phyloP scores from a whole-genome alignment of 2,797 vertebrate genomes.

The Cottoperca gobio region DNA sequence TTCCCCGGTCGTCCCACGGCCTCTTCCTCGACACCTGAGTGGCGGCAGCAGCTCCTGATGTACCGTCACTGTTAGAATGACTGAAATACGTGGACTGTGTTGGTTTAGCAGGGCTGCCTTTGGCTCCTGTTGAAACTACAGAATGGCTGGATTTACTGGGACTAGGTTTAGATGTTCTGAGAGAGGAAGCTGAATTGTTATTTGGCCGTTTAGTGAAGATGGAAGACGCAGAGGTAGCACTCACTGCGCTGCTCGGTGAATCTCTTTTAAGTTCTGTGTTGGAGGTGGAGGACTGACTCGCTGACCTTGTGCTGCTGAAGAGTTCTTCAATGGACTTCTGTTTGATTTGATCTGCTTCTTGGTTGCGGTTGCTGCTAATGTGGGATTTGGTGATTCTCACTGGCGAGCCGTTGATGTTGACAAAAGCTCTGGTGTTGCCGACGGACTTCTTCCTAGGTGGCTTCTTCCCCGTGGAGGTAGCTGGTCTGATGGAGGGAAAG shows the following conservation, averaged over 20 bases:
- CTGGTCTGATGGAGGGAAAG: conserved; percentile 27
- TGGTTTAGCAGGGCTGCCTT: conserved; percentile 21
- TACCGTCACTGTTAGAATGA: neutral
- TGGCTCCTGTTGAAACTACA: conserved; percentile 12
- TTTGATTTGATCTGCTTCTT: conserved; percentile 32
- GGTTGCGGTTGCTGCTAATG: neutral
- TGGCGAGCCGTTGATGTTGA: conserved; percentile 86
- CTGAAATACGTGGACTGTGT: conserved; percentile 48
- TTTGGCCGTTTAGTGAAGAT: conserved; percentile 24
- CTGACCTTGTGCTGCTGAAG: conserved; percentile 59
- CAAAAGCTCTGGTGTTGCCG: conserved; percentile 79
- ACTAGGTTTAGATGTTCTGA: neutral
- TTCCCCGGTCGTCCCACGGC: conserved; percentile 55
- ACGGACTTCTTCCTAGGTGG: conserved; percentile 78
- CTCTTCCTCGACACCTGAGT: conserved; percentile 73
- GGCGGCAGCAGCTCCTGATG: neutral
- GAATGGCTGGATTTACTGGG: neutral
- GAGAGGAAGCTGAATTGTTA: conserved; percentile 6
- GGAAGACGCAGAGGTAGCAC: conserved; percentile 25
- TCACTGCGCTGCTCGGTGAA: neutral
- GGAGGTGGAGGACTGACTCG: conserved; percentile 14
- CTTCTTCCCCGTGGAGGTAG: conserved; percentile 3
- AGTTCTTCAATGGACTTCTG: conserved; percentile 79
- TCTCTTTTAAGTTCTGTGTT: conserved; percentile 28
- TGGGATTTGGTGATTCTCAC: conserved; percentile 72